These are phyloP conservation scores for Gastrophysa polygoni DNA, from an alignment of 2,888 invertebrate genomes.

Conservation along the genomic window DNA sequence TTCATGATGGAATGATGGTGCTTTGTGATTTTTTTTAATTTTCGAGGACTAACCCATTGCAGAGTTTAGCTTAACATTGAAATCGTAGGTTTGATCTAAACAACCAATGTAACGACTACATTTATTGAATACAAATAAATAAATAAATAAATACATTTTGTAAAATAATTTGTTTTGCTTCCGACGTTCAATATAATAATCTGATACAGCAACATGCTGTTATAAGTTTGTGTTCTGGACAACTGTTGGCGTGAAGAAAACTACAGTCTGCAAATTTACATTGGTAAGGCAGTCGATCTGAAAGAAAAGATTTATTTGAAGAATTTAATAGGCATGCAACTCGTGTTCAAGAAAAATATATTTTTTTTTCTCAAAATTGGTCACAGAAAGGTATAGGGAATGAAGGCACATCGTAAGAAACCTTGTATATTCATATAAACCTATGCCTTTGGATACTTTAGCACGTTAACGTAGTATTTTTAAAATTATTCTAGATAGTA, in stretches of 20 bases:
- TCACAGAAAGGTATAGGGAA: no score
- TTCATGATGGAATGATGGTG: not conserved
- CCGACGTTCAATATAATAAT: conserved; percentile 18
- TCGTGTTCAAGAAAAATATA: not conserved
- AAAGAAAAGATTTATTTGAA: conserved; percentile 42
- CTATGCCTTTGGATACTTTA: no score
- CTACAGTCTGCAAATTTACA: conserved; percentile 73
- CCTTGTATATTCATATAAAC: no score
- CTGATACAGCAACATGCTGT: conserved; percentile 72
- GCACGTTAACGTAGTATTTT: no score
- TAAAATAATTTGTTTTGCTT: conserved; percentile 15
- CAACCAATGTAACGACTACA: conserved; percentile 21
- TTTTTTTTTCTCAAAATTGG: no score
- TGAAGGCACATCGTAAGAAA: no score
- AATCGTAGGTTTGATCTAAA: conserved; percentile 13
- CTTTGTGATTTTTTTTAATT: not conserved
- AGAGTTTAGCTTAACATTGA: conserved; percentile 2
- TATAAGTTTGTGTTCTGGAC: conserved; percentile 74
- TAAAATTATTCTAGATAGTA: no score
- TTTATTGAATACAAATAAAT: conserved; percentile 30
- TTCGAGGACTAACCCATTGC: conserved; percentile 3
- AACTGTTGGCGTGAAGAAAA: conserved; percentile 76
- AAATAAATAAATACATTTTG: conserved; percentile 28
- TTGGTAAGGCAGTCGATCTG: conserved; percentile 64
- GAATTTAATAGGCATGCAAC: no score